Conservation (phyloP, 2,888 invertebrate species). For the Dryococelus australis region DNA sequence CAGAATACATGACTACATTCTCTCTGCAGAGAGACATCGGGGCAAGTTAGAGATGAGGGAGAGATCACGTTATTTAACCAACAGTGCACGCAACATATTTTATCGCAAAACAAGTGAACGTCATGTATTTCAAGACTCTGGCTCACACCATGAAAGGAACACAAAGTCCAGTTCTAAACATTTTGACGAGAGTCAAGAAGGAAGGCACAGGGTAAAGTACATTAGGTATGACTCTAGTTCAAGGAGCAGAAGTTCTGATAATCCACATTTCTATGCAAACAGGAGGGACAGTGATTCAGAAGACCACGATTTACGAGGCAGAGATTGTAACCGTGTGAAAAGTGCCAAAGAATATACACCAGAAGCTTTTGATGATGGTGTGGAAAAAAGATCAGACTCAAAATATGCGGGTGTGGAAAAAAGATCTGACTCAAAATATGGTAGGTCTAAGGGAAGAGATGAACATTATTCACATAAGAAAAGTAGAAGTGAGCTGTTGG, state of each 20-base stretch:
- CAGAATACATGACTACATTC: not conserved
- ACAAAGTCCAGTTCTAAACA: not conserved
- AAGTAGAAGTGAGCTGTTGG: not conserved
- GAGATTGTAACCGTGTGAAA: not conserved
- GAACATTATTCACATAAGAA: not conserved
- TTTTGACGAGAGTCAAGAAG: not conserved
- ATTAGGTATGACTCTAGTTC: not conserved
- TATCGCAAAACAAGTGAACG: not conserved
- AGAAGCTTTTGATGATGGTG: not conserved
- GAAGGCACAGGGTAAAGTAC: not conserved
- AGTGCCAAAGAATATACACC: not conserved
- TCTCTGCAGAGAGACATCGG: not conserved
- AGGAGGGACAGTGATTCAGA: not conserved
- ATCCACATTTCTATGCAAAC: not conserved
- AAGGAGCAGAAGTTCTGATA: not conserved
- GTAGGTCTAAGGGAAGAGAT: slow-evolving; percentile 5
- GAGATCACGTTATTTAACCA: not conserved
- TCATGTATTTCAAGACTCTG: not conserved
- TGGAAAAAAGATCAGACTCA: not conserved
- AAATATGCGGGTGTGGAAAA: not conserved
- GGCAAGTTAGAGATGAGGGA: slow-evolving; percentile 7
- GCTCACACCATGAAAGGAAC: not conserved
- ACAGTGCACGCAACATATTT: not conserved
- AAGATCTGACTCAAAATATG: not conserved
- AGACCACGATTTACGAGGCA: not conserved